Base-by-base conservation (phyloP, 2,888 invertebrate genomes). In the Chironomus riparius region DNA sequence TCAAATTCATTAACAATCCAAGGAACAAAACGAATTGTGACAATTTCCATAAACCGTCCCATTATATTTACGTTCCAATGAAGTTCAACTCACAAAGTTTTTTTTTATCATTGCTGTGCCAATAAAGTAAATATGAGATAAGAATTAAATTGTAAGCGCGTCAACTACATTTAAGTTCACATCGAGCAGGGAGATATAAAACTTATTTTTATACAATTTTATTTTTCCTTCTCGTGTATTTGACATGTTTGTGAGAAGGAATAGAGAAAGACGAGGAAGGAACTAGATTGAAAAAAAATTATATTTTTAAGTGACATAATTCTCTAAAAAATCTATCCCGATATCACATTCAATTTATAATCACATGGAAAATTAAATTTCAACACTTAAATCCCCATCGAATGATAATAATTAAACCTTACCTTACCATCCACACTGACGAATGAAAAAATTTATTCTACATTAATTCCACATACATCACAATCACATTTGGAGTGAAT, bases 71-170 rank as follows among this genome's bases (percentile, higher is more conserved):
- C 71, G 24, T 71, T 70, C 70, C 18, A 72, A 5, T 50, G 56
- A 47, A 65, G 38, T 62, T 72, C n/a, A 72, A 61, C 72, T 72
- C 28, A 48, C 72, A 15, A 50, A 50, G 13, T 56, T 50, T 24
- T 68, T 68, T 68, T 65, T 73, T 48, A 74, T 74, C 74, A 74
- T 68, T 68, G 13, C 47, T 69, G 24, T 74, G 74, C 68, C 74
- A 74, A 74, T 74, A 74, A 74, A 74, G 74, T 74, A 74, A 74
- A 74, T 68, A 74, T 24, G 13, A 74, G 74, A 74, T 74, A 74
- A 74, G 68, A 68, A 68, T 74, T 48, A 74, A 74, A 74, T 68
- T 68, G 72, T 72, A 72, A 71, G 72, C 72, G 72, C 72, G 72
- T 72, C 71, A 71, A 50, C 22, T 24, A 71, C 71, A 71, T 13